Evolutionary conservation across 2,797 vertebrate species (phyloP), one percentile per base, ranked within the genome.

Genomic region (Sebastes flavidus): DNA sequence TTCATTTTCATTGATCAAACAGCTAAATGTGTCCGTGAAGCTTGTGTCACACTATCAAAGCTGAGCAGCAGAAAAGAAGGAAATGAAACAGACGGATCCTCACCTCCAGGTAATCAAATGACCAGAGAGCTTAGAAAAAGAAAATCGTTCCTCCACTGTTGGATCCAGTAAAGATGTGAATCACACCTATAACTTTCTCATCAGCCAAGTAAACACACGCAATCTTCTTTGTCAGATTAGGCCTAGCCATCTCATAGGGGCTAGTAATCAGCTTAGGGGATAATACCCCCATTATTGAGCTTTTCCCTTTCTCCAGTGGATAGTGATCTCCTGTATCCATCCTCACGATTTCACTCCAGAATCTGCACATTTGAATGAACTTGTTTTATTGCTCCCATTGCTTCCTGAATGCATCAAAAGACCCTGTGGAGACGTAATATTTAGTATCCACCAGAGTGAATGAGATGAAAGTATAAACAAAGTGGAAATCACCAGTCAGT

Each of bases 221-320:
- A 77, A 54, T 73, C 81, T 49, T 83, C 46, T 81, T 38, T 86
- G 87, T 88, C 81, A 82, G 85, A 86, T 91, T 75, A 83, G 88
- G 61, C 62, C 75, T 22, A 11, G 62, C 67, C 81, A 66, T 89
- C 82, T 89, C 79, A 79, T 55, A 77, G 73, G 62, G 62, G 42
- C 75, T 46, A 24, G 65, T 90, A 90, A 89, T 94, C 90, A 90
- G 84, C 84, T 91, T 90, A 92, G 87, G 85, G 86, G 85, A 91
- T 88, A 88, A 91, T 87, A 74, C 80, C 75, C 14, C 61, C 73
- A 80, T 88, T 86, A 90, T 87, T 83, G 84, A 88, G 83, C 84
- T 81, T 78, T 82, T 73, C 76, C 82, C 90, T 81, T 81, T 92
- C 88, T 83, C 61, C 65, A n/a, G 55, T 77, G 68, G 73, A 56